phyloP scores from a whole-genome alignment of 2,797 vertebrate genomes.

The Sylvia borin region DNA sequence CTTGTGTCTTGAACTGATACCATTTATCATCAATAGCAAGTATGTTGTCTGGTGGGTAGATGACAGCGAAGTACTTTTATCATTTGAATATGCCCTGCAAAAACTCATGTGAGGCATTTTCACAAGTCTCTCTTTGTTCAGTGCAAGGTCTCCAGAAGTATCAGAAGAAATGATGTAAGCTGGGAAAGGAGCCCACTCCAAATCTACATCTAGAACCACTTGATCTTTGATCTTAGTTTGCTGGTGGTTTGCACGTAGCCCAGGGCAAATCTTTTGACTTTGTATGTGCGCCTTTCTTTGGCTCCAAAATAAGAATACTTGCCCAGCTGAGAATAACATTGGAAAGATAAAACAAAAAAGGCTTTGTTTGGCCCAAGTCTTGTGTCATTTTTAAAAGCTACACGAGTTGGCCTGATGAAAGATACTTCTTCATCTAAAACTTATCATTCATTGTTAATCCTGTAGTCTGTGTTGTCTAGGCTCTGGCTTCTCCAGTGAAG shows the following conservation, averaged over 20 bases:
- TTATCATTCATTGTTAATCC: neutral
- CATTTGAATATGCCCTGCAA: neutral
- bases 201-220: neutral
- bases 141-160: neutral
- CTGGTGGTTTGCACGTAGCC: neutral
- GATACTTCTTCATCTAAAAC: conserved; percentile 9
- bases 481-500: neutral
- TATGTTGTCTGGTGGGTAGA: neutral
- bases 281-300: neutral
- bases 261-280: neutral
- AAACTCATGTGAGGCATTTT: neutral
- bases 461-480: neutral
- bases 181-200: neutral
- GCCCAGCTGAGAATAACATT: neutral
- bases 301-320: conserved; percentile 1
- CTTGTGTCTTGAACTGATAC: neutral
- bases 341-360: neutral
- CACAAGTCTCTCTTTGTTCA: neutral
- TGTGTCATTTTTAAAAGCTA: neutral
- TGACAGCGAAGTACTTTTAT: neutral
- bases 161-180: neutral
- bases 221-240: neutral
- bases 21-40: neutral
- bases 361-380: neutral
- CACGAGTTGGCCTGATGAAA: neutral